Evolutionary conservation across 1,140 invertebrate genomes (phyloP).

Genomic region (Ooceraea biroi): DNA sequence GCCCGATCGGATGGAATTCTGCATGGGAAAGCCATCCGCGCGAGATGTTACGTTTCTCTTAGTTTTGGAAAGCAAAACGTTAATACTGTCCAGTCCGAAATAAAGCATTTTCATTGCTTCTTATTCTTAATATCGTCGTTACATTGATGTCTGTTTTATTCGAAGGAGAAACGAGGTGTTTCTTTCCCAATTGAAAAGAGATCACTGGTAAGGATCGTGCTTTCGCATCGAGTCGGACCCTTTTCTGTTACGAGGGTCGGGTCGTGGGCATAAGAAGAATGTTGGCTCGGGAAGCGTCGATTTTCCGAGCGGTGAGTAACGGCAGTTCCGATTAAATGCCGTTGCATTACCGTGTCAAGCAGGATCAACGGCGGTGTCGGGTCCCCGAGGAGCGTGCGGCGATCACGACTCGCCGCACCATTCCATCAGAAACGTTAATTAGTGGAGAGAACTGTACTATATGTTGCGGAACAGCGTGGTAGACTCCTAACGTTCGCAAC

Average conservation of each 20-base stretch:
- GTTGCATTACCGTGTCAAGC: conserved; percentile 19
- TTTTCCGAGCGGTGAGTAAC: conserved; percentile 18
- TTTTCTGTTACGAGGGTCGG: conserved; percentile 18
- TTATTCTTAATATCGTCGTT: too few relatives aligned
- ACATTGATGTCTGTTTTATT: background rate
- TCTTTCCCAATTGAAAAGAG: background rate
- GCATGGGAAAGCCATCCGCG: background rate
- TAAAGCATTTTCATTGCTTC: too few relatives aligned
- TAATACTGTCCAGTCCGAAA: background rate
- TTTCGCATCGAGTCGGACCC: background rate
- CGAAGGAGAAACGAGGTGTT: background rate
- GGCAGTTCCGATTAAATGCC: conserved; percentile 35
- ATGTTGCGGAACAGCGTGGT: background rate
- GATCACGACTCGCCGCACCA: conserved; percentile 14
- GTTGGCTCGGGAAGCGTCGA: conserved; percentile 10
- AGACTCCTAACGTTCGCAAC: background rate
- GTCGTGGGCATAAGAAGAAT: conserved; percentile 10
- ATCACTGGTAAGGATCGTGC: background rate
- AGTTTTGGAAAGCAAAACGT: background rate
- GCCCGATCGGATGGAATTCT: conserved; percentile 19
- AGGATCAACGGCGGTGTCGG: conserved; percentile 24
- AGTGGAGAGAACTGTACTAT: background rate
- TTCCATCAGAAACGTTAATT: conserved; percentile 51
- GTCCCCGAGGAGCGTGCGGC: conserved; percentile 31
- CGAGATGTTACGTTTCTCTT: background rate